phyloP scores from a whole-genome alignment of 2,888 invertebrate genomes.

The Bombyx huttoni region DNA sequence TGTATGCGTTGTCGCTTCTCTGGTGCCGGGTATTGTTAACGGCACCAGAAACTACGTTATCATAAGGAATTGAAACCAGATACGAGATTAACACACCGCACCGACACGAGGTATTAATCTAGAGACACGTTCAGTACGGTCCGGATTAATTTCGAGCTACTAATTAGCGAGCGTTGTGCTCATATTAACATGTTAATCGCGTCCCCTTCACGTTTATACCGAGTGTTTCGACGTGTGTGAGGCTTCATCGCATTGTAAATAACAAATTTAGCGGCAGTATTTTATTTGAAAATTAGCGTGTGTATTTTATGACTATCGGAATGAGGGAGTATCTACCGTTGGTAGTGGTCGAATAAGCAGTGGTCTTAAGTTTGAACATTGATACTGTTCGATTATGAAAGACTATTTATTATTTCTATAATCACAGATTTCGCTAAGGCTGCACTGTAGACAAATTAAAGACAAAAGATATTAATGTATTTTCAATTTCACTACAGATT shows the following conservation, averaged over 20 bases:
- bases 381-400: no score
- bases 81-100: slow-evolving; percentile 1
- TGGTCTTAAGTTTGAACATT: no score
- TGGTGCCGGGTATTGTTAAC: background rate
- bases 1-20: background rate
- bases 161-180: slow-evolving; percentile 46
- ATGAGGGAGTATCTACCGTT: no score
- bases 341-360: no score
- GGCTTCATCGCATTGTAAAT: background rate
- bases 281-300: background rate
- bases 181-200: slow-evolving; percentile 41
- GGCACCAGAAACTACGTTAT: background rate
- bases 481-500: no score
- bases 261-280: background rate
- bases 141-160: slow-evolving; percentile 29
- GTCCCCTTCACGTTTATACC: slow-evolving; percentile 22
- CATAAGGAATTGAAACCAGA: background rate
- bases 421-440: no score
- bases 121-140: slow-evolving; percentile 8
- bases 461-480: no score
- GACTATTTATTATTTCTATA: no score
- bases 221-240: background rate
- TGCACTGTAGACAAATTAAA: no score
- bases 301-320: background rate
- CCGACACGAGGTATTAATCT: slow-evolving; percentile 11